phyloP scores from a whole-genome alignment of 1,140 invertebrate species.

The Vanessa atalanta region DNA sequence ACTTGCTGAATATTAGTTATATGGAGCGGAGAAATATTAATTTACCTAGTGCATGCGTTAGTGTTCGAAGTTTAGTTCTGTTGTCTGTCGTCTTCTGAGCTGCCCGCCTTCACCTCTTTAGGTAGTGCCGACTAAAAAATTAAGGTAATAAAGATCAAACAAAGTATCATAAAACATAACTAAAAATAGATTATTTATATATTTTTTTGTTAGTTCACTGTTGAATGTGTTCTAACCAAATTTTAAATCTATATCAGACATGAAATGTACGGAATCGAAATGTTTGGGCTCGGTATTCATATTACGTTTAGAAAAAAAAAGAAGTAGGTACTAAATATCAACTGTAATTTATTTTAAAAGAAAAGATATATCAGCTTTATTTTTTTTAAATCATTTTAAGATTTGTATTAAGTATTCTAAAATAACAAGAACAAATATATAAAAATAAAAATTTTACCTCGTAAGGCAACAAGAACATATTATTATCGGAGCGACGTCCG shows the following conservation, averaged over 20 bases:
- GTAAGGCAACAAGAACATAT: conserved; percentile 80
- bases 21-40: conserved; percentile 61
- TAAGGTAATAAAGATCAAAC: background rate
- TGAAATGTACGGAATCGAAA: no score
- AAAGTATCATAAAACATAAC: no score
- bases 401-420: no score
- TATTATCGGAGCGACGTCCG: conserved; percentile 82
- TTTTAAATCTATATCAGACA: no score
- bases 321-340: background rate
- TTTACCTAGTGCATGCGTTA: conserved; percentile 46
- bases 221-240: no score
- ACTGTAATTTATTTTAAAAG: no score
- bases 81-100: conserved; percentile 73
- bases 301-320: background rate
- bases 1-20: conserved; percentile 51
- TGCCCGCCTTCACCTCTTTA: conserved; percentile 73
- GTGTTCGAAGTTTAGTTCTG: conserved; percentile 58
- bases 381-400: no score
- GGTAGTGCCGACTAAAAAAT: conserved; percentile 68
- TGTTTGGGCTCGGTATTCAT: no score
- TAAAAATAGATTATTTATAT: no score
- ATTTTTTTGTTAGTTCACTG: no score
- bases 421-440: no score
- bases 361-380: no score
- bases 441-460: conserved; percentile 55